These are phyloP conservation scores for Volucella zonaria DNA, from an alignment of 2,888 invertebrate genomes.

Conservation along the genomic window DNA sequence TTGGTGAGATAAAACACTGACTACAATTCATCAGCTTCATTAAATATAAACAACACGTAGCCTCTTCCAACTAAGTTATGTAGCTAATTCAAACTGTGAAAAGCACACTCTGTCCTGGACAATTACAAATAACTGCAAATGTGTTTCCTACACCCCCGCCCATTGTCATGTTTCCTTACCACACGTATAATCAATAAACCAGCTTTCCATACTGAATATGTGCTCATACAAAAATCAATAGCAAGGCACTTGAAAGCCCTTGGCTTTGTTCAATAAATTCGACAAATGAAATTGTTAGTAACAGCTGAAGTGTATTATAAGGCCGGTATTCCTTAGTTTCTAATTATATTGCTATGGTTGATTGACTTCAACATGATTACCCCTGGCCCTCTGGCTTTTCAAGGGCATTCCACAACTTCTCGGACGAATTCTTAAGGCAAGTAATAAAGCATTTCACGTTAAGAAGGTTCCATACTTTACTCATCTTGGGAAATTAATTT, in stretches of 20 bases:
- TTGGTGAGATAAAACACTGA: too few species aligned
- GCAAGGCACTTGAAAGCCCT: background rate
- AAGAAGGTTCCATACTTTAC: slow-evolving; percentile 5
- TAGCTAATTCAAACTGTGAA: too few species aligned
- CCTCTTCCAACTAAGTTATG: too few species aligned
- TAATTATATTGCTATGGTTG: slow-evolving; percentile 27
- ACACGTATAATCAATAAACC: slow-evolving; percentile 38
- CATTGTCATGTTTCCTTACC: background rate
- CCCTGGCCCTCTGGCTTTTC: slow-evolving; percentile 1
- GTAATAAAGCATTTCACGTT: slow-evolving; percentile 32
- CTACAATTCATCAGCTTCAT: too few species aligned
- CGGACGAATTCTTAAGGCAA: slow-evolving; percentile 12
- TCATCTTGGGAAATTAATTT: slow-evolving; percentile 55
- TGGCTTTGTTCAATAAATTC: slow-evolving; percentile 17
- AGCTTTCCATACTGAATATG: background rate
- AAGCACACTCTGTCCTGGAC: too few species aligned
- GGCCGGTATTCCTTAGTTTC: slow-evolving; percentile 4
- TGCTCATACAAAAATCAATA: slow-evolving; percentile 2
- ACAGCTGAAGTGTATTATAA: slow-evolving; percentile 1
- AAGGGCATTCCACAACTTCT: slow-evolving; percentile 5
- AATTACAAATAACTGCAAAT: too few species aligned
- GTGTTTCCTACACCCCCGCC: too few species aligned
- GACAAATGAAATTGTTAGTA: slow-evolving; percentile 4
- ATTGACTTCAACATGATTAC: slow-evolving; percentile 36
- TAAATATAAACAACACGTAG: too few species aligned